Evolutionary conservation across 2,888 invertebrate species (phyloP).

Genomic region (Trissoscelio sp.): DNA sequence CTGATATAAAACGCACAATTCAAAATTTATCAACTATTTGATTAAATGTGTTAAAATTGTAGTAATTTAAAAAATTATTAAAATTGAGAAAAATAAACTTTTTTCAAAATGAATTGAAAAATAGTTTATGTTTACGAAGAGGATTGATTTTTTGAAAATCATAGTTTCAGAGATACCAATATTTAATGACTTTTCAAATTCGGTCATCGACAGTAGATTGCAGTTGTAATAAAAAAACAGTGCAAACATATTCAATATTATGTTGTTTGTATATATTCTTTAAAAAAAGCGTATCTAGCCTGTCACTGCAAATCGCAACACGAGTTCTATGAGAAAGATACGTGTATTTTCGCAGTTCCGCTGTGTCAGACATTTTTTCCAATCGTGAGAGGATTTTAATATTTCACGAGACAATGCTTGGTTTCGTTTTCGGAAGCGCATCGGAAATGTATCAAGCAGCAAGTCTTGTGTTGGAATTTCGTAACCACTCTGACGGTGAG

Average conservation of each 20-base stretch:
- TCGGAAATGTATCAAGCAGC: constrained; percentile 11
- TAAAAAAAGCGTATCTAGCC: too few species aligned
- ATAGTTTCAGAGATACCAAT: background rate
- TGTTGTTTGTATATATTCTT: too few species aligned
- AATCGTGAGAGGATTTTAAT: constrained; percentile 39
- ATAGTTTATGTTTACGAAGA: too few species aligned
- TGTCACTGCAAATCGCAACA: background rate
- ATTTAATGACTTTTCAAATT: constrained; percentile 10
- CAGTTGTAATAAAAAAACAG: background rate
- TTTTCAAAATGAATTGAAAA: too few species aligned
- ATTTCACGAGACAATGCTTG: constrained; percentile 37
- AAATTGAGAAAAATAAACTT: too few species aligned
- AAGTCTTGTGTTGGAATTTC: background rate
- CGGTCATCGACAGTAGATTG: background rate
- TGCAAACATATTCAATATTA: too few species aligned
- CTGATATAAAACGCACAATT: too few species aligned
- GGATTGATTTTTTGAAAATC: background rate
- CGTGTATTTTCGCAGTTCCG: constrained; percentile 1
- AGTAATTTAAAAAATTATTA: too few species aligned
- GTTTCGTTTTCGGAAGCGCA: constrained; percentile 2
- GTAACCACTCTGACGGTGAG: background rate
- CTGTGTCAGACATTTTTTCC: constrained; percentile 24
- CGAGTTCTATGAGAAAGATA: background rate
- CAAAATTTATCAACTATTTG: too few species aligned
- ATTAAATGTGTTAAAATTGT: too few species aligned